These are phyloP conservation scores for Cephalopterus ornatus DNA, from an alignment of 2,113 vertebrate species.

Conservation along the genomic window DNA sequence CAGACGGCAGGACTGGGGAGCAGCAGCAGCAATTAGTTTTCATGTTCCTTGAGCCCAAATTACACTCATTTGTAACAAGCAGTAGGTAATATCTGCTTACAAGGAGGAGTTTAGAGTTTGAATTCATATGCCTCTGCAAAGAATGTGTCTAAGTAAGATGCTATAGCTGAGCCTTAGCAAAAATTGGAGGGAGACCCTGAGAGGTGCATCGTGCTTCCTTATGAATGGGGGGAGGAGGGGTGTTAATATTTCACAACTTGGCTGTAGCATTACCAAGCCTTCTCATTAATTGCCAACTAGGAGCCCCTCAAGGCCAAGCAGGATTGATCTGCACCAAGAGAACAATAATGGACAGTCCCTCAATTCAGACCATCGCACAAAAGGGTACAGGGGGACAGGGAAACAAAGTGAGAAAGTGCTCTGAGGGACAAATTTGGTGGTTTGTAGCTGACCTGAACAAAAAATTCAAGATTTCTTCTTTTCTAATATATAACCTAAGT, in stretches of 20 bases:
- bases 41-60: neutral
- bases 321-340: neutral
- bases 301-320: neutral
- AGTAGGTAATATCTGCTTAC: neutral
- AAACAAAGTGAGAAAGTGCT: neutral
- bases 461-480: neutral
- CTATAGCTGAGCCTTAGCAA: neutral
- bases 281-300: neutral
- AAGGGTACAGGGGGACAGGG: neutral
- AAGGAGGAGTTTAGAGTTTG: neutral
- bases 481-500: neutral
- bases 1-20: neutral
- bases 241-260: neutral
- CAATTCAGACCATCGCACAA: too few species aligned
- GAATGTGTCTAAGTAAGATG: neutral
- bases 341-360: neutral
- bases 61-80: neutral
- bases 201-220: neutral
- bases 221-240: neutral
- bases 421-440: neutral
- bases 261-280: neutral
- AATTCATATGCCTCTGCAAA: neutral
- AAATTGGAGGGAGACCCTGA: neutral
- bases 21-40: neutral
- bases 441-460: neutral